Percentiles rank a stretch among this genome's conserved stretches.
Evolutionary conservation across 2,797 vertebrate genomes (phyloP).

Genomic region (Cercopithecus hamlyni): DNA sequence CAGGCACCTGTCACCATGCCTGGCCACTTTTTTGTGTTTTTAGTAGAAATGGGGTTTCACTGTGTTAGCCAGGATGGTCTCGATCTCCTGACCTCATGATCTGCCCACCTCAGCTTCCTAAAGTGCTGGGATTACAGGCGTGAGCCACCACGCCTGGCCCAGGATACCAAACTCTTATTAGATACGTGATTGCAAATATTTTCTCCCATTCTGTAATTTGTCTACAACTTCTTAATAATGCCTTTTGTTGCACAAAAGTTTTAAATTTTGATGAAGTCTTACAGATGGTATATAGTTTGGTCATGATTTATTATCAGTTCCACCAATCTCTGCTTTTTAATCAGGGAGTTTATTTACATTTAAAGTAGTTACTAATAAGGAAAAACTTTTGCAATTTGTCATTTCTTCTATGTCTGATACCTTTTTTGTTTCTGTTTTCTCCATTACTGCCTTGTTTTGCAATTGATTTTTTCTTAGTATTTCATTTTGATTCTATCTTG

Average conservation of each 20-base stretch:
- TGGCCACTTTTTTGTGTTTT: too few species aligned
- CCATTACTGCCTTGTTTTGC: background rate
- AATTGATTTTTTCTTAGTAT: background rate
- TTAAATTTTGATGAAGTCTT: background rate
- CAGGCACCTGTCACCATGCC: too few species aligned
- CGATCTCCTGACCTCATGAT: too few species aligned
- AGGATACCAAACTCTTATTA: background rate
- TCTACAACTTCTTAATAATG: background rate
- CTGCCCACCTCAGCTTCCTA: too few species aligned
- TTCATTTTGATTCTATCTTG: background rate
- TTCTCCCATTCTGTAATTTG: background rate
- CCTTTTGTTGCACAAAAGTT: background rate
- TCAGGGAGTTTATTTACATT: background rate
- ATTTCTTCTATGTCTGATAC: background rate
- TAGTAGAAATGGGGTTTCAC: too few species aligned
- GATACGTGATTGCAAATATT: background rate
- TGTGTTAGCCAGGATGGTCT: too few species aligned
- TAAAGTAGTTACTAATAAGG: background rate
- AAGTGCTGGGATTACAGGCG: too few species aligned
- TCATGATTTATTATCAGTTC: background rate
- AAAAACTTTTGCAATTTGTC: background rate
- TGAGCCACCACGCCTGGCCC: too few species aligned
- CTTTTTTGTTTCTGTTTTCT: background rate
- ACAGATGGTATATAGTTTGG: background rate
- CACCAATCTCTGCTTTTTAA: background rate